These are phyloP conservation scores for Erynnis tages DNA, from an alignment of 2,888 invertebrate genomes.

Conservation along the genomic window DNA sequence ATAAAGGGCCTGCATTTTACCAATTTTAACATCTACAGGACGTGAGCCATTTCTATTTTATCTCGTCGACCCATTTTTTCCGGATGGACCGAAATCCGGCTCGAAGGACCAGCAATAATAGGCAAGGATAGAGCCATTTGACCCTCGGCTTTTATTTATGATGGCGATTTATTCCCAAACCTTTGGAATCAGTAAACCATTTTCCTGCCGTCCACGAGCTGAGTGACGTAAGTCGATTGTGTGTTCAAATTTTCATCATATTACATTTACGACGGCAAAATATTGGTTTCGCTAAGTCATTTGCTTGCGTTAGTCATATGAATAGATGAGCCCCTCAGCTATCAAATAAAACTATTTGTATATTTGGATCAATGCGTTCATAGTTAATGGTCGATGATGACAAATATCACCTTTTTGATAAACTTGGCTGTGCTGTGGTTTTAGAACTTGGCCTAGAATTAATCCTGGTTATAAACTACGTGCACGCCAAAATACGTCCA, in stretches of 20 bases:
- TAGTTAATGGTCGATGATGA: too few relatives aligned
- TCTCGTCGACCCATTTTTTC: slow-evolving; percentile 26
- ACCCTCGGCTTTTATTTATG: slow-evolving; percentile 49
- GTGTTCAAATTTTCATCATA: slow-evolving; percentile 13
- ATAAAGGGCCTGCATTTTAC: not conserved
- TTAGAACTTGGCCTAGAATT: too few relatives aligned
- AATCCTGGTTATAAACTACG: too few relatives aligned
- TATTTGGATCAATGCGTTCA: too few relatives aligned
- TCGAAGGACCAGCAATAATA: slow-evolving; percentile 40
- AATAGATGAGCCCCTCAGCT: too few relatives aligned
- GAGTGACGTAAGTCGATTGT: slow-evolving; percentile 10
- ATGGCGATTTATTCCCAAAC: slow-evolving; percentile 40
- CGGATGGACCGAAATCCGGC: slow-evolving; percentile 37
- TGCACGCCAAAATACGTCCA: too few relatives aligned
- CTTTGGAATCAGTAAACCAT: slow-evolving; percentile 21
- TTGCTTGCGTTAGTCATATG: not conserved
- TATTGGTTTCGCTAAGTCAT: not conserved
- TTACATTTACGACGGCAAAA: slow-evolving; percentile 8
- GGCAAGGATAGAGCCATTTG: slow-evolving; percentile 49
- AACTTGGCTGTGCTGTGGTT: too few relatives aligned
- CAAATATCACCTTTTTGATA: too few relatives aligned
- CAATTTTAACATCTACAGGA: slow-evolving; percentile 12
- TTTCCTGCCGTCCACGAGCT: slow-evolving; percentile 15
- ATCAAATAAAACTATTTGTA: too few relatives aligned
- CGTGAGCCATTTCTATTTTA: slow-evolving; percentile 14